Conservation (phyloP, 2,113 vertebrate genomes). For the Motacilla alba region DNA sequence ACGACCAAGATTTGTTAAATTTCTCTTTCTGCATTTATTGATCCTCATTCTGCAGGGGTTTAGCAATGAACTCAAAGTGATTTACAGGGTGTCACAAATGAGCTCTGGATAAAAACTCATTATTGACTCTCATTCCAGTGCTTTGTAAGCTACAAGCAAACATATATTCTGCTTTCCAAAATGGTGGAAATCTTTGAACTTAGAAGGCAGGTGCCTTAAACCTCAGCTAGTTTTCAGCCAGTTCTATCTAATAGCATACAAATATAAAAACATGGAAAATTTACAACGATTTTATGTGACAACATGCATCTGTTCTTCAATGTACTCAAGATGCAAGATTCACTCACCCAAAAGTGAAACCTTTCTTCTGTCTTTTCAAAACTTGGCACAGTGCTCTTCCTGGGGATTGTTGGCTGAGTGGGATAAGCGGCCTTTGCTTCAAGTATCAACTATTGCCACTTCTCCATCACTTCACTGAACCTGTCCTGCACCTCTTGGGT, state of each 20-base stretch:
- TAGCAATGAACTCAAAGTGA: background rate
- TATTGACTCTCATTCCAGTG: background rate
- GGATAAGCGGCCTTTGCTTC: background rate
- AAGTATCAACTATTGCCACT: background rate
- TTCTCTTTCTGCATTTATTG: background rate
- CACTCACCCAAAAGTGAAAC: background rate
- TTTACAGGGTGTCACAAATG: background rate
- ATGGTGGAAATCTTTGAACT: background rate
- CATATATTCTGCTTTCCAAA: background rate
- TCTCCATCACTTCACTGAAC: background rate
- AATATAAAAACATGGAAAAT: background rate
- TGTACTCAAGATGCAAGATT: background rate
- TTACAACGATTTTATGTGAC: background rate
- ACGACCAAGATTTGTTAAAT: background rate
- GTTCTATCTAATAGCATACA: background rate
- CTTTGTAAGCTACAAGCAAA: background rate
- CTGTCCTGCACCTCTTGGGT: background rate
- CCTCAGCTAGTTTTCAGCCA: background rate
- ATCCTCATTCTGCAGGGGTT: background rate
- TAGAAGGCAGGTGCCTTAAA: background rate
- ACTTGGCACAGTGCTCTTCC: background rate
- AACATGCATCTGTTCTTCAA: background rate
- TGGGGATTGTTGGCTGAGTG: background rate
- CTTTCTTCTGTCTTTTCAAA: background rate
- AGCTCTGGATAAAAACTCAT: background rate